Evolutionary conservation across 35 echinoderm and acorn worm genomes (phyloP).

Genomic region (Patiria miniata): DNA sequence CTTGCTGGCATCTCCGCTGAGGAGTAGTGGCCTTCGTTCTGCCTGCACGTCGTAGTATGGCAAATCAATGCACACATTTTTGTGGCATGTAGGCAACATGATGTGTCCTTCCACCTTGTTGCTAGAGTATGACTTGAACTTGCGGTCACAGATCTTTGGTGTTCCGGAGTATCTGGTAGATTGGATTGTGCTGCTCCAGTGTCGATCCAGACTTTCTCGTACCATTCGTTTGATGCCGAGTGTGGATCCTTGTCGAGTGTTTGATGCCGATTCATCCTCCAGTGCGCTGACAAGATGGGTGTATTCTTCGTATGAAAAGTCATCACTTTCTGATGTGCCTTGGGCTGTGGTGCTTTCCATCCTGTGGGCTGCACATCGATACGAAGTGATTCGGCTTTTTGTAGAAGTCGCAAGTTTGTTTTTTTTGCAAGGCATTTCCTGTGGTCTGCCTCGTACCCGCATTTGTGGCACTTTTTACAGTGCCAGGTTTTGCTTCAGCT

Average conservation of each 20-base stretch:
- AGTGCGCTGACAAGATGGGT: too few species aligned
- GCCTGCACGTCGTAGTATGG: constrained; percentile 57
- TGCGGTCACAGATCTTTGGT: background rate
- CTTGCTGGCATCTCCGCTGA: constrained; percentile 52
- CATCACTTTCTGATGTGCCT: background rate
- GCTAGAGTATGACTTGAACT: constrained; percentile 65
- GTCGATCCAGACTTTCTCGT: constrained; percentile 53
- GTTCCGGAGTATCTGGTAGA: background rate
- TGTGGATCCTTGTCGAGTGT: too few species aligned
- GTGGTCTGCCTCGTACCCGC: constrained; percentile 46
- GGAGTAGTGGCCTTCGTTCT: constrained; percentile 49
- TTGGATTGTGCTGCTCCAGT: constrained; percentile 61
- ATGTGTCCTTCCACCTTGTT: constrained; percentile 41
- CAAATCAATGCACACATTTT: constrained; percentile 30
- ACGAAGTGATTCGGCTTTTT: constrained; percentile 71
- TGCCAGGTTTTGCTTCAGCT: background rate
- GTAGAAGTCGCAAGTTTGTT: constrained; percentile 30
- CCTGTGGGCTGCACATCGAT: constrained; percentile 47
- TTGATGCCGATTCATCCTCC: background rate
- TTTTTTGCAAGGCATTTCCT: constrained; percentile 69
- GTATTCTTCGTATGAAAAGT: background rate
- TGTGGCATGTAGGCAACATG: constrained; percentile 40
- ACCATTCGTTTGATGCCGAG: constrained; percentile 69
- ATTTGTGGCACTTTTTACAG: constrained; percentile 55
- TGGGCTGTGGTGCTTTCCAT: background rate